Evolutionary conservation across 2,797 vertebrate species (phyloP).

Genomic region (Hirundo rustica): DNA sequence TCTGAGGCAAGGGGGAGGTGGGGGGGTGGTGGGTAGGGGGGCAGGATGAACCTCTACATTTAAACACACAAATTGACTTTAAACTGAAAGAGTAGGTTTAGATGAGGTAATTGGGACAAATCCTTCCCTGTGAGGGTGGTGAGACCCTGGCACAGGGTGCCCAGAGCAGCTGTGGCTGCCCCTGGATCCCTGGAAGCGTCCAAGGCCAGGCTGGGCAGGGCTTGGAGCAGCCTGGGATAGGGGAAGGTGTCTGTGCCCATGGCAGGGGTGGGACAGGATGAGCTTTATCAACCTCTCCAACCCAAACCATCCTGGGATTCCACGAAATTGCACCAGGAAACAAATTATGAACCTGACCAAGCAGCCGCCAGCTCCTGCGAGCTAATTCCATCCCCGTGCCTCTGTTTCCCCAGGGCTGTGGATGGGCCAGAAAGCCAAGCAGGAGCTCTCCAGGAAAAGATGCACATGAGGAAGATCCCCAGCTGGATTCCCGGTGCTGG

Average conservation of each 20-base stretch:
- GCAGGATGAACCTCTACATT: background rate
- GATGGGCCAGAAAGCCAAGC: fast-evolving
- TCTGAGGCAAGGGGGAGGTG: background rate
- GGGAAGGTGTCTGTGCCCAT: background rate
- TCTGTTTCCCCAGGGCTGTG: background rate
- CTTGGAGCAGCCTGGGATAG: fast-evolving
- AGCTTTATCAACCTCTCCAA: background rate
- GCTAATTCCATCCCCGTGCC: background rate
- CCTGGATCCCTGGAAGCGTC: fast-evolving
- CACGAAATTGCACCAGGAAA: background rate
- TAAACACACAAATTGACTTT: background rate
- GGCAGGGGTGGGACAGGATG: fast-evolving
- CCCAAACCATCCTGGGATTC: background rate
- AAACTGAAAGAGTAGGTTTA: background rate
- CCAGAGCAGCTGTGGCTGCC: background rate
- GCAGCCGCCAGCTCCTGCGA: fast-evolving
- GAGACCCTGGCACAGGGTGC: background rate
- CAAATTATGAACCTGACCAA: background rate
- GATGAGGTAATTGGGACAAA: background rate
- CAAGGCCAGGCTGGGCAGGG: fast-evolving
- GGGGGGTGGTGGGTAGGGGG: fast-evolving
- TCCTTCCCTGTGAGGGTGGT: background rate
- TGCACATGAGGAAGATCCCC: background rate
- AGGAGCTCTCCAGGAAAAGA: background rate
- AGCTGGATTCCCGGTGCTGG: background rate